Conservation (phyloP, 1,140 invertebrate genomes). For the Ceratitis capitata region DNA sequence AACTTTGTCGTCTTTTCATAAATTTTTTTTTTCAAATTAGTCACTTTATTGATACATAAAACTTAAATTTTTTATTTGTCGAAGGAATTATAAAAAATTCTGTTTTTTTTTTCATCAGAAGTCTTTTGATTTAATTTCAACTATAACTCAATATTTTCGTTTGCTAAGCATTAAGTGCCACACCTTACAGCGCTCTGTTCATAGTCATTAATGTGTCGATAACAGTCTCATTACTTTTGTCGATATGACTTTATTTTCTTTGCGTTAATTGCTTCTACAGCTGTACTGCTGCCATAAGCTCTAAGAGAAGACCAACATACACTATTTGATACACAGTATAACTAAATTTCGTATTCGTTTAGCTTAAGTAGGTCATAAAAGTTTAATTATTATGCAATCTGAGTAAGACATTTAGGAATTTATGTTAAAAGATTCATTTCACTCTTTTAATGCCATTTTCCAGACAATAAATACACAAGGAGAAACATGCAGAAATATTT, state of each 20-base stretch:
- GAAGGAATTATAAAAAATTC: too few relatives aligned
- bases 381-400: slow-evolving; percentile 7
- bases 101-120: too few relatives aligned
- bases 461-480: not conserved
- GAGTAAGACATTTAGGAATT: not conserved
- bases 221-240: not conserved
- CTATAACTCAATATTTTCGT: too few relatives aligned
- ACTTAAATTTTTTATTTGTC: too few relatives aligned
- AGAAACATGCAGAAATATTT: too few relatives aligned
- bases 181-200: too few relatives aligned
- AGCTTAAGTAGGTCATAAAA: not conserved
- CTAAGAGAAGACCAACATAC: too few relatives aligned
- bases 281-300: not conserved
- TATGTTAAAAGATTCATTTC: not conserved
- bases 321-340: not conserved
- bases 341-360: not conserved
- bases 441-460: not conserved
- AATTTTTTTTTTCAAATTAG: too few relatives aligned
- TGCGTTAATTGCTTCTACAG: not conserved
- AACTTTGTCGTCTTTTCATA: too few relatives aligned
- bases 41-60: too few relatives aligned
- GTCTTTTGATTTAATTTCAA: too few relatives aligned
- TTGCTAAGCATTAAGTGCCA: too few relatives aligned
- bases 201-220: not conserved
- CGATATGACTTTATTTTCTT: not conserved